A percentile compares a stretch with the other conserved stretches of the same genome.
Evolutionary conservation across 2,113 vertebrate species (phyloP).

Genomic region (Anarhynchus alexandrinus): DNA sequence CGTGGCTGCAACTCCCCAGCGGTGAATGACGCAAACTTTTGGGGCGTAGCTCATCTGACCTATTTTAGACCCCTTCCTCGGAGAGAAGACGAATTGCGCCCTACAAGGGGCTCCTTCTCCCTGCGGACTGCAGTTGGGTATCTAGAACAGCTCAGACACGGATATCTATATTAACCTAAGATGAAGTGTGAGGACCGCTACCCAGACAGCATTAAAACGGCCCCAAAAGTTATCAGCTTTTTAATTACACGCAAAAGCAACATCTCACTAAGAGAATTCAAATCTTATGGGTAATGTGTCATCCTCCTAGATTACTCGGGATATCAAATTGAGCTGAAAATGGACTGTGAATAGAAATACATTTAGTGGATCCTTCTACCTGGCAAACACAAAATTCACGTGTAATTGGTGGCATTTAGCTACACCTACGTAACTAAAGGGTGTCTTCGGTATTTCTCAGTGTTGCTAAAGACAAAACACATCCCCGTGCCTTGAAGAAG

Average conservation of each 20-base stretch:
- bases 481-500: not conserved
- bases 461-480: not conserved
- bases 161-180: not conserved
- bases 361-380: not conserved
- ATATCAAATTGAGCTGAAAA: not conserved
- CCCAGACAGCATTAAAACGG: not conserved
- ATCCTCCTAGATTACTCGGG: not conserved
- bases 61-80: not conserved
- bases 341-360: not conserved
- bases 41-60: not conserved
- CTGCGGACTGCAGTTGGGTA: not conserved
- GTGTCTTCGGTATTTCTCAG: not conserved
- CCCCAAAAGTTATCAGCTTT: not conserved
- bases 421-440: fast-evolving
- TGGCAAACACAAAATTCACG: not conserved
- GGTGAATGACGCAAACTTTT: not conserved
- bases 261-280: not conserved
- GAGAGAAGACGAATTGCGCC: not conserved
- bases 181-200: not conserved
- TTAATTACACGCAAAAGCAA: not conserved
- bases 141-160: not conserved
- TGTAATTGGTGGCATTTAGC: not conserved
- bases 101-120: not conserved
- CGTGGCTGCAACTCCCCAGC: not conserved
- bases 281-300: not conserved